Base-by-base conservation (phyloP, 2,797 vertebrate species). In the Clarias laeviceps region DNA sequence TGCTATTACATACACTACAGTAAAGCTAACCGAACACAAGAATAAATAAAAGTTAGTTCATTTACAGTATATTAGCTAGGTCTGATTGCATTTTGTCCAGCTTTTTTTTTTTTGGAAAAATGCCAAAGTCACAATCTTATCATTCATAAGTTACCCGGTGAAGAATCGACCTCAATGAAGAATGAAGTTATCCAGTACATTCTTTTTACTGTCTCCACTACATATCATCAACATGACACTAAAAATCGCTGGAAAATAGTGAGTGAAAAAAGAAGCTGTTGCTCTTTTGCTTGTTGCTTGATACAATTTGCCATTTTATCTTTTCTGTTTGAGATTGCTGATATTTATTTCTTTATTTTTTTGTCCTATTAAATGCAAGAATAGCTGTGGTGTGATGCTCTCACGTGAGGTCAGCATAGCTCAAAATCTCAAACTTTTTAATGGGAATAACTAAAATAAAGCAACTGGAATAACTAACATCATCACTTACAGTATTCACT, bases 1-100 rank as follows among this genome's bases (percentile, higher is more conserved):
- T 65, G 69, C 74, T 80, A 84, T 64, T 57, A 80, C 56, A 69
- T 11, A 62, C 66, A 81, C 11, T 81, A 81, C 18, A 54, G 72
- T 74, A 18, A 56, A 74, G 24, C 24, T n/a, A 50, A 0, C 15
- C 27, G 0, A 15, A n/a, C 45, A 27, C 45, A 56, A 70, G 18
- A 37, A 40, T 32, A 70, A 1, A 45, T 22, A 11, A 9, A 70
- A 69, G 37, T 70, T 70, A 22, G 3, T 2, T 70, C 37, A 20
- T 20, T 70, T 18, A 37, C 32, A 20, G 50, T 22, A 0, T 17
- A 34, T 68, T 34, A 17, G 15, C 24, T 32, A 17, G 18, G 7
- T 68, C 5, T 18, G 17, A 68, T 14, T n/a, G 20, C 8, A 40
- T 70, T 61, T 7, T 20, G 57, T 59, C 57, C 57, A 3, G 57